A percentile compares a stretch with the other conserved stretches of the same genome.
Evolutionary conservation across 2,113 vertebrate species (phyloP).

Genomic region (Perognathus longimembris): DNA sequence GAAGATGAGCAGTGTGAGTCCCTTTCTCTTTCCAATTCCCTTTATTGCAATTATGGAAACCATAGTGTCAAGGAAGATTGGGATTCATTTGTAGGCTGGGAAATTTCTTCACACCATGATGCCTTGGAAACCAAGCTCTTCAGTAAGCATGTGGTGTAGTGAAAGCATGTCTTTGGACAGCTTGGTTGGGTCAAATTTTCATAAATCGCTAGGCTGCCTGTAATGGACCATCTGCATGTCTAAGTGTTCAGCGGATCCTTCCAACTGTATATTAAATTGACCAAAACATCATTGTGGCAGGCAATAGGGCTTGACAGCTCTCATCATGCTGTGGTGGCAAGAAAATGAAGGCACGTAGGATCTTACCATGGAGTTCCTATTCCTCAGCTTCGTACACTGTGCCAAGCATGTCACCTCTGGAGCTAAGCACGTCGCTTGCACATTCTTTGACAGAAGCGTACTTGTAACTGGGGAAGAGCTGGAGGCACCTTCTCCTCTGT

Average conservation of each 20-base stretch:
- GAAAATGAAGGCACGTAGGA: not conserved
- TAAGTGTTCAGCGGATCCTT: not conserved
- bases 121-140: not conserved
- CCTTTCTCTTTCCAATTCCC: not conserved
- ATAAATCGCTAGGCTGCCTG: not conserved
- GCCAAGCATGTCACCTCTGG: not conserved
- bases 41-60: not conserved
- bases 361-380: not conserved
- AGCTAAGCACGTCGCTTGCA: not conserved
- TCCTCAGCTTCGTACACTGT: not conserved
- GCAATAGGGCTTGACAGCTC: not conserved
- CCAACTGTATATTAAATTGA: not conserved
- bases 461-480: not conserved
- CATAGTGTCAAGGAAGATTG: not conserved
- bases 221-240: conserved; percentile 1
- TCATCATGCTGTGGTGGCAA: rapidly evolving
- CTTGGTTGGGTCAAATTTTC: conserved; percentile 13
- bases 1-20: not conserved
- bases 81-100: not conserved
- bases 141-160: not conserved
- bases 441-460: not conserved
- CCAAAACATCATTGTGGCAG: not conserved
- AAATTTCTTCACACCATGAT: not conserved
- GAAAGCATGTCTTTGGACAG: not conserved
- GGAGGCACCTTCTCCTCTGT: not conserved